These are phyloP conservation scores for Pyrrhia umbra DNA, from an alignment of 2,888 invertebrate species.

Conservation along the genomic window DNA sequence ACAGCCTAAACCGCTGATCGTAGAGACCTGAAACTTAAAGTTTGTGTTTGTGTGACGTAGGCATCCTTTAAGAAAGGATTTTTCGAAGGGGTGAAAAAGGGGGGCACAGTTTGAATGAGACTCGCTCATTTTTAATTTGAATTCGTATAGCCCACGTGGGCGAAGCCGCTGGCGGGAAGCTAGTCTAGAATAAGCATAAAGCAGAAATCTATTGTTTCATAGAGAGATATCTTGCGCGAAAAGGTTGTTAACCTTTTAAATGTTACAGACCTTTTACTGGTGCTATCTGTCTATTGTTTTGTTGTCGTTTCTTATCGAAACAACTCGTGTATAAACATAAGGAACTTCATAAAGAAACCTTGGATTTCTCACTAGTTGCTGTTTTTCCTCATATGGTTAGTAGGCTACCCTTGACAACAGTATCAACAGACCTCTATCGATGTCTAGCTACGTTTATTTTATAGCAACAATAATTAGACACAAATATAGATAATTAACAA, in stretches of 20 bases:
- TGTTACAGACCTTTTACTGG: slow-evolving; percentile 19
- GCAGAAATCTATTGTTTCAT: neutral
- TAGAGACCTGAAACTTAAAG: too few relatives aligned
- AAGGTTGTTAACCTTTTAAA: slow-evolving; percentile 34
- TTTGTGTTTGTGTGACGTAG: too few relatives aligned
- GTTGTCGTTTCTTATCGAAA: slow-evolving; percentile 42
- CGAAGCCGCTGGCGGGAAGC: too few relatives aligned
- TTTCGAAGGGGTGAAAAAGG: too few relatives aligned
- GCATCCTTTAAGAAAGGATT: too few relatives aligned
- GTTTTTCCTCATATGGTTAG: slow-evolving; percentile 18
- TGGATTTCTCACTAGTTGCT: slow-evolving; percentile 2
- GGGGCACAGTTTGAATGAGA: too few relatives aligned
- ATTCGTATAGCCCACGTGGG: too few relatives aligned
- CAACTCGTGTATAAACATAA: slow-evolving; percentile 2
- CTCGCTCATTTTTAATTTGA: too few relatives aligned
- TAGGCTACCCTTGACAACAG: slow-evolving; percentile 8
- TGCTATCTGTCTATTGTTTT: slow-evolving; percentile 35
- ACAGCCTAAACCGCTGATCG: too few relatives aligned
- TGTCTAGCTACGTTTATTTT: neutral
- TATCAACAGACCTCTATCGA: too few relatives aligned
- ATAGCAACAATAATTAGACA: neutral
- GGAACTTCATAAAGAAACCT: slow-evolving; percentile 9
- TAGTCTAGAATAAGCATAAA: too few relatives aligned
- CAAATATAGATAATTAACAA: too few relatives aligned
- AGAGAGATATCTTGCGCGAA: slow-evolving; percentile 6